Percentiles rank a stretch among this genome's conserved stretches.
These are phyloP conservation scores for Sweltsa coloradensis DNA, from an alignment of 1,140 invertebrate species.

Conservation along the genomic window DNA sequence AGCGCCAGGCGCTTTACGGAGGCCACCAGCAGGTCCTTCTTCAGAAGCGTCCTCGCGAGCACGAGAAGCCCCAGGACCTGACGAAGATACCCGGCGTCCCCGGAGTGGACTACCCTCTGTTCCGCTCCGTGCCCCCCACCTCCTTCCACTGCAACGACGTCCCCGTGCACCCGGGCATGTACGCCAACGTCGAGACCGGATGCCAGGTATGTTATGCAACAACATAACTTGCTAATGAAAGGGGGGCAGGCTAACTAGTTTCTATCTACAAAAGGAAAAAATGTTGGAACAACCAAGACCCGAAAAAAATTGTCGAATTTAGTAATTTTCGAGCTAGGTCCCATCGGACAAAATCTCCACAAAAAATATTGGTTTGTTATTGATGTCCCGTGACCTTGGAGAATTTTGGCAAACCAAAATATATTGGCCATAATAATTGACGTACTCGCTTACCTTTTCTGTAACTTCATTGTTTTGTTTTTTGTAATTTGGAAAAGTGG, in stretches of 20 bases:
- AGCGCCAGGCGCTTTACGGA: too few species aligned
- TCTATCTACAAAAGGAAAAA: neutral
- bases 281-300: neutral
- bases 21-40: too few species aligned
- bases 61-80: slow-evolving; percentile 8
- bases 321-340: too few species aligned
- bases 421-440: neutral
- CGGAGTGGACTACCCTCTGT: slow-evolving; percentile 66
- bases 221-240: slow-evolving; percentile 1
- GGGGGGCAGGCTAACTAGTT: too few species aligned
- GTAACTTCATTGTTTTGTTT: too few species aligned
- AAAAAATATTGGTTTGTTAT: too few species aligned
- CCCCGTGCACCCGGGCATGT: slow-evolving; percentile 56
- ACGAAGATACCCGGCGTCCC: slow-evolving; percentile 48
- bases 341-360: too few species aligned
- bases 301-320: too few species aligned
- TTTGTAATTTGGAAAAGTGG: too few species aligned
- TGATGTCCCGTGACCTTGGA: too few species aligned
- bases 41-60: too few species aligned
- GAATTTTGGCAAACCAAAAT: too few species aligned
- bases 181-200: slow-evolving; percentile 73
- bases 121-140: slow-evolving; percentile 61
- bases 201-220: slow-evolving; percentile 49
- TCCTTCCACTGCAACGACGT: slow-evolving; percentile 63
- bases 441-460: neutral